These are phyloP conservation scores for Drosophila kanapiae DNA, from an alignment of 1,140 invertebrate species.

Conservation along the genomic window DNA sequence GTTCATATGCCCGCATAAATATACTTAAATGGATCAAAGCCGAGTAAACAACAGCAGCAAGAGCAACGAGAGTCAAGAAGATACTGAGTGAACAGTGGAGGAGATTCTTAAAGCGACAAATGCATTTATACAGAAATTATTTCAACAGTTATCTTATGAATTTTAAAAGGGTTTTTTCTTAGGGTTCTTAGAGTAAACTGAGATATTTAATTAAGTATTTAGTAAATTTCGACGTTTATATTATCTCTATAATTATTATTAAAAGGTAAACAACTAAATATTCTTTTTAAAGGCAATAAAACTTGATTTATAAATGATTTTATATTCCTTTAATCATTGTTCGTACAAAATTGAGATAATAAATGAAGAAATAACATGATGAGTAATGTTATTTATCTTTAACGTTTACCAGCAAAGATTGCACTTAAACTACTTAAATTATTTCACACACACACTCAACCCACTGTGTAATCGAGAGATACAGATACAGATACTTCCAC, in stretches of 20 bases:
- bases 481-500: conserved; percentile 13
- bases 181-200: no score
- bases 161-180: no score
- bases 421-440: conserved; percentile 23
- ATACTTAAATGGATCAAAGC: conserved; percentile 36
- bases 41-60: conserved; percentile 51
- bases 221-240: no score
- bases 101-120: conserved; percentile 4
- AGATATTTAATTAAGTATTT: no score
- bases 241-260: neutral
- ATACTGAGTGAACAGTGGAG: conserved; percentile 17
- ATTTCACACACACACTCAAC: neutral
- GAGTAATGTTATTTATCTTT: neutral
- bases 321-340: neutral
- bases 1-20: conserved; percentile 55
- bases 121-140: conserved; percentile 5
- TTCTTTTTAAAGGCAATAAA: neutral
- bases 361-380: neutral
- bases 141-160: no score
- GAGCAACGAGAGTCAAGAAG: conserved; percentile 12
- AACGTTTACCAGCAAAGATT: neutral
- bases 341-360: neutral
- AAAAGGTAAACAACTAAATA: neutral
- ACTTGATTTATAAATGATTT: neutral
- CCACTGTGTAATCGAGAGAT: conserved; percentile 1